These are phyloP conservation scores for Pseudocheirus occidentalis DNA, from an alignment of 2,797 vertebrate genomes.

Conservation along the genomic window DNA sequence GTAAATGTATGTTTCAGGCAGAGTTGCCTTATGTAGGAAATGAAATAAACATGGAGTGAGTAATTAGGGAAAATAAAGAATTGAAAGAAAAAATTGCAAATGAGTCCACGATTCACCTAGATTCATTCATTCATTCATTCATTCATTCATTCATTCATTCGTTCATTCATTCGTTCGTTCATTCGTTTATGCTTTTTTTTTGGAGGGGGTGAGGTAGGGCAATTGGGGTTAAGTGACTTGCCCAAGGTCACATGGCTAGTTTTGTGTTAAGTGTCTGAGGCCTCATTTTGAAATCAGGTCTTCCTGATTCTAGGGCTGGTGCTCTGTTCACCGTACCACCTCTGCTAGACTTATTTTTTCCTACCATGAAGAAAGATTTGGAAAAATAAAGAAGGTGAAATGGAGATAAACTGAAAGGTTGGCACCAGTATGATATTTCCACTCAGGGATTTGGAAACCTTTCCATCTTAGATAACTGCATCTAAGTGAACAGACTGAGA, in stretches of 20 bases:
- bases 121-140: constrained; percentile 50
- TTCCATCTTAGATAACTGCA: background rate
- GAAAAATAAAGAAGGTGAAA: constrained; percentile 28
- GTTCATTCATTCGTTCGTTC: constrained; percentile 43
- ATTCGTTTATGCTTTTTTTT: too few relatives aligned
- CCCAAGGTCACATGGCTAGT: too few relatives aligned
- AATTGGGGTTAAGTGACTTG: too few relatives aligned
- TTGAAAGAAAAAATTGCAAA: constrained; percentile 33
- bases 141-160: constrained; percentile 50
- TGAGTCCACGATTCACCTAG: constrained; percentile 5
- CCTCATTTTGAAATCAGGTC: too few relatives aligned
- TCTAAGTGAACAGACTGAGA: background rate
- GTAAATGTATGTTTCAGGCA: background rate
- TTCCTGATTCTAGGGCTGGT: too few relatives aligned
- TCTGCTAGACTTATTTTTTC: constrained; percentile 44
- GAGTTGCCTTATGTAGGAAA: constrained; percentile 1
- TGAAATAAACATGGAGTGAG: constrained; percentile 48
- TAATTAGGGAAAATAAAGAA: constrained; percentile 14
- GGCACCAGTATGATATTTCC: too few relatives aligned
- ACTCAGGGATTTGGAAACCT: background rate
- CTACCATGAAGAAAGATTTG: background rate
- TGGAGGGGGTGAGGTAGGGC: too few relatives aligned
- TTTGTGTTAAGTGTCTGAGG: too few relatives aligned
- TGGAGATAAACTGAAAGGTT: constrained; percentile 42
- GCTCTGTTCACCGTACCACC: too few relatives aligned